phyloP scores from a whole-genome alignment of 1,140 invertebrate genomes.

The Magallana ariakensis region DNA sequence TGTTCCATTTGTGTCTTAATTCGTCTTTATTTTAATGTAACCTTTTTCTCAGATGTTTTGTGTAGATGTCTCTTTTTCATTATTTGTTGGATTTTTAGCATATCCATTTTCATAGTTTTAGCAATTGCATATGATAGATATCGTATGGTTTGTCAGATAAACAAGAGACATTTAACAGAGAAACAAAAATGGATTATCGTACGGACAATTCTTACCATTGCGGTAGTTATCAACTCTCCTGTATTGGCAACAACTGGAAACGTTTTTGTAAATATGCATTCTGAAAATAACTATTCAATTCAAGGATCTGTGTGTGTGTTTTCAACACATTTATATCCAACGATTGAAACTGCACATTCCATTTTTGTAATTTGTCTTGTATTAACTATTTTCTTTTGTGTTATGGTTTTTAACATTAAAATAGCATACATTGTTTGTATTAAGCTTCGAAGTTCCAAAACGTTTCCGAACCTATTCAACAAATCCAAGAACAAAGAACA shows the following conservation, averaged over 20 bases:
- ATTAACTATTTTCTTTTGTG: not conserved
- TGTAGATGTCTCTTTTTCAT: not conserved
- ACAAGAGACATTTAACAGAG: not conserved
- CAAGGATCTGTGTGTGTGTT: not conserved
- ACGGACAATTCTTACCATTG: not conserved
- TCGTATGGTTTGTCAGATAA: not conserved
- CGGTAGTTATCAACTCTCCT: not conserved
- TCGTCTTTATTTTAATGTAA: not conserved
- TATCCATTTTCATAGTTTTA: not conserved
- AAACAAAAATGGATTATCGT: not conserved
- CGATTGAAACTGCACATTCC: not conserved
- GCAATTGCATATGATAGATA: constrained; percentile 1
- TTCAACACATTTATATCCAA: not conserved
- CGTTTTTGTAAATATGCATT: not conserved
- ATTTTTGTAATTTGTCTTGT: not conserved
- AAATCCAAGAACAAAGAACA: too few relatives aligned
- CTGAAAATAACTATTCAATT: not conserved
- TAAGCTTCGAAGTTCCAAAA: not conserved
- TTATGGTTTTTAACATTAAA: not conserved
- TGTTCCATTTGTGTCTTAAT: not conserved
- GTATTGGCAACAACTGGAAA: not conserved
- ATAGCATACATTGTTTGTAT: not conserved
- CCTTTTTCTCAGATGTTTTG: not conserved
- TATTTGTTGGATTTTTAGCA: not conserved
- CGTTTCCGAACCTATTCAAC: too few relatives aligned